Evolutionary conservation across 2,797 vertebrate species (phyloP).

Genomic region (Kryptolebias ocellatus): DNA sequence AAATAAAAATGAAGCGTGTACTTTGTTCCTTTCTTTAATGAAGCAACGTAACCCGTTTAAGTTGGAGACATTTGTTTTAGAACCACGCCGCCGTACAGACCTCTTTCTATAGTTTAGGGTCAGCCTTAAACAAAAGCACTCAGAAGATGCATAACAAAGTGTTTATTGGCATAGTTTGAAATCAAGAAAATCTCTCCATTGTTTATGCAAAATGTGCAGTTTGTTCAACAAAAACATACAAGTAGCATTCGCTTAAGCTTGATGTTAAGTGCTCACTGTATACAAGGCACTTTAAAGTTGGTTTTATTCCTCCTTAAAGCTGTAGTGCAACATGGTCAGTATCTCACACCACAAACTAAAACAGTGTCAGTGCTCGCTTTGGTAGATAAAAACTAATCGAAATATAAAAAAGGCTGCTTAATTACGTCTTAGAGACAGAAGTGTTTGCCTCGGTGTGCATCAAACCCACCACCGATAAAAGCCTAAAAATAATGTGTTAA

Average conservation of each 20-base stretch:
- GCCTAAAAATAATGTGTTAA: not conserved
- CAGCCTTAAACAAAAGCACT: not conserved
- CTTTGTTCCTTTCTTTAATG: not conserved
- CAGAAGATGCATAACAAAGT: not conserved
- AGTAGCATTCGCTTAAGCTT: not conserved
- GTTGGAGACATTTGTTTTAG: too few relatives aligned
- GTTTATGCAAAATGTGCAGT: conserved; percentile 8
- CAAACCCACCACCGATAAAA: not conserved
- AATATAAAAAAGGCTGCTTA: not conserved
- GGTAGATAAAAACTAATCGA: conserved; percentile 17
- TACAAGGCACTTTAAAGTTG: conserved; percentile 55
- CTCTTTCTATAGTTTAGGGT: too few relatives aligned
- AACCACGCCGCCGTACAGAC: too few relatives aligned
- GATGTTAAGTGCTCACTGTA: conserved; percentile 10
- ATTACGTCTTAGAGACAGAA: not conserved
- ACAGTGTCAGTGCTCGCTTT: conserved; percentile 38
- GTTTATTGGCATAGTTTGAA: conserved; percentile 43
- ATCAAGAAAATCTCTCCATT: conserved; percentile 18
- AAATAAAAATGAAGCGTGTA: conserved; percentile 44
- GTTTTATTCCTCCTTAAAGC: not conserved
- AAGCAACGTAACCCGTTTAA: too few relatives aligned
- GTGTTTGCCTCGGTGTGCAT: not conserved
- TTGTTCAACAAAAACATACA: conserved; percentile 9
- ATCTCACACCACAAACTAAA: conserved; percentile 4
- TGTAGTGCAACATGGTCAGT: conserved; percentile 23